Evolutionary conservation across 1,140 invertebrate genomes (phyloP), one percentile per base, ranked within the genome.

Genomic region (Lordiphosa clarofinis): DNA sequence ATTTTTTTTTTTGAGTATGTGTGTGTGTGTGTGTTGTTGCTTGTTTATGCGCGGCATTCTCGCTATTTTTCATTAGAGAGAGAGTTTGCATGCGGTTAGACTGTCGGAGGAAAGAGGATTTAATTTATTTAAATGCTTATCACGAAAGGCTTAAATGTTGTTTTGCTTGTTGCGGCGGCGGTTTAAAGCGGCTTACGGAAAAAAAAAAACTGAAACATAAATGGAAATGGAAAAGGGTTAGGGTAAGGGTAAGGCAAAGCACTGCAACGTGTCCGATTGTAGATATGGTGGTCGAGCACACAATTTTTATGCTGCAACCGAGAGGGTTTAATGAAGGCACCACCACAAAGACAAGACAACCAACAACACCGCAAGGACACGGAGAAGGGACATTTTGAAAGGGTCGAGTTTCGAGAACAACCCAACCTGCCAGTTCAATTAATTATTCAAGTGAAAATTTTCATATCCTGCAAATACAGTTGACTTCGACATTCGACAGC

Each of bases 381-480:
- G 53, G 9, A 13, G n/a, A 37, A 60, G 36, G 47, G 33, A 43
- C 37, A 49, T 10, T 8, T 48, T 36, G 37, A 44, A 50, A 47
- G 38, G 52, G 21, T 49, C 42, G 31, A 42, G 5, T 9, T 36
- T 37, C 5, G 15, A 37, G 52, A 42, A 11, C n/a, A 35, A 31
- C 38, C n/a, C 12, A 40, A 50, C 52, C 56, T 44, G 62, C 54
- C 52, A 68, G 75, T 82, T 84, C 78, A 86, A 87, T 87, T 87
- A 87, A 87, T 87, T 87, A 87, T 87, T 87, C 84, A 87, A 84
- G 84, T 87, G 78, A 79, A 87, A 87, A 87, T 87, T 84, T 82
- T 84, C 84, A 81, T 76, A 86, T 81, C 72, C 81, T 68, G 60
- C 64, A 46, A 28, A 56, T 63, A 73, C 72, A 75, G 40, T 59